These are phyloP conservation scores for Palloptera scutellata DNA, from an alignment of 2,888 invertebrate species.

Conservation along the genomic window DNA sequence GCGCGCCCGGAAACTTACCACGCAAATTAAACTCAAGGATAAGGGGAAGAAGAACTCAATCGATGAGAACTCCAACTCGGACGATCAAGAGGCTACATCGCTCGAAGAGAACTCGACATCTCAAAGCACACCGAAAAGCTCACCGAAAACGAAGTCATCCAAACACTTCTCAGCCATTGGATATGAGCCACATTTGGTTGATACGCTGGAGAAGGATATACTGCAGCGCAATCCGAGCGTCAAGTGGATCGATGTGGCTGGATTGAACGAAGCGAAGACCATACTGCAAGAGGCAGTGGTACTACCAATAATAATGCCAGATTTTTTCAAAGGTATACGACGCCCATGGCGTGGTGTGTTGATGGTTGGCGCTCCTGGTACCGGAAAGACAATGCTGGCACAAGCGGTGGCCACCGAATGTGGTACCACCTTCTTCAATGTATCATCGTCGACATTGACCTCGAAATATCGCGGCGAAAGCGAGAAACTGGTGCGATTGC, in stretches of 20 bases:
- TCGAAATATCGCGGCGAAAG: conserved; percentile 93
- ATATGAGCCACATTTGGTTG: conserved; percentile 79
- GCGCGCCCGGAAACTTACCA: conserved; percentile 61
- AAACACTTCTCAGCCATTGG: conserved; percentile 69
- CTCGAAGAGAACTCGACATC: conserved; percentile 63
- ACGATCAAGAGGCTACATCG: conserved; percentile 64
- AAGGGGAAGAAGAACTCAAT: conserved; percentile 63
- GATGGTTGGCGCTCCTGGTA: conserved; percentile 69
- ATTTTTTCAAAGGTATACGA: conserved; percentile 87
- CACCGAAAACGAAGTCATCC: conserved; percentile 53
- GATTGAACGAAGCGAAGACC: conserved; percentile 77
- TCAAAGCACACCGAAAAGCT: conserved; percentile 60
- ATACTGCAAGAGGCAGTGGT: conserved; percentile 88
- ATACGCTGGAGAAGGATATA: conserved; percentile 85
- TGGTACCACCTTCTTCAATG: conserved; percentile 86
- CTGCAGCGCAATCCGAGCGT: conserved; percentile 82
- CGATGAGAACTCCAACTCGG: conserved; percentile 65
- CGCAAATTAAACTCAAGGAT: conserved; percentile 64
- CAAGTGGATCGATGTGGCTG: conserved; percentile 82
- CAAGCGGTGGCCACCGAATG: conserved; percentile 91
- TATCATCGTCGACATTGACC: conserved; percentile 85
- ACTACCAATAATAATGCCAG: conserved; percentile 85
- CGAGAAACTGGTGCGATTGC: conserved; percentile 83
- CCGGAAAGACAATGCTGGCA: conserved; percentile 83
- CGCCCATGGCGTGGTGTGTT: conserved; percentile 74